phyloP scores from a whole-genome alignment of 2,797 vertebrate genomes.

The Fratercula arctica region DNA sequence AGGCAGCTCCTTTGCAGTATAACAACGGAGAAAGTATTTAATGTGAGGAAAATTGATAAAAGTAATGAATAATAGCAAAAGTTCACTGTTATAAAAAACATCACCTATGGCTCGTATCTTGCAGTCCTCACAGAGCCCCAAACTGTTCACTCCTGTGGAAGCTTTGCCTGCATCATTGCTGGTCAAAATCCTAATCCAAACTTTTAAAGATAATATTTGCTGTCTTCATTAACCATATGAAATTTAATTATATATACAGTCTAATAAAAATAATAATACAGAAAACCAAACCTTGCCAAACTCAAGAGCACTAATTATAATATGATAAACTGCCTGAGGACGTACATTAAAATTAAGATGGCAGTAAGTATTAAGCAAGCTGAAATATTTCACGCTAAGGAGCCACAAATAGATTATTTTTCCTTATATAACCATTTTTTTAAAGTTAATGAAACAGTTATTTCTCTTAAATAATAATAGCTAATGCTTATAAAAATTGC shows the following conservation, averaged over 20 bases:
- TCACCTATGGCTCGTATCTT: rapidly evolving
- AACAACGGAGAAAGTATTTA: not conserved
- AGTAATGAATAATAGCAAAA: not conserved
- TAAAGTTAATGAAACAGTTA: not conserved
- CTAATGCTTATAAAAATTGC: constrained; percentile 23
- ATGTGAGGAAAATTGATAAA: not conserved
- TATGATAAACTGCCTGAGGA: not conserved
- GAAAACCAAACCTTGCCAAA: not conserved
- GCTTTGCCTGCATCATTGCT: not conserved
- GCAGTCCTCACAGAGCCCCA: not conserved
- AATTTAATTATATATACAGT: not conserved
- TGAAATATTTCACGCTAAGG: not conserved
- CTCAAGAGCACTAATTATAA: not conserved
- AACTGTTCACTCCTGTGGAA: not conserved
- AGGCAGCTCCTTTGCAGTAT: not conserved
- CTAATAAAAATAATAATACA: not conserved
- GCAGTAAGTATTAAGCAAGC: constrained; percentile 16
- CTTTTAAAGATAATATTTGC: not conserved
- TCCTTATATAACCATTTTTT: not conserved
- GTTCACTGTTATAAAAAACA: not conserved
- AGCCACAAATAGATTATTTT: not conserved
- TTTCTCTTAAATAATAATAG: constrained; percentile 42
- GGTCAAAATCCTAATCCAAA: not conserved
- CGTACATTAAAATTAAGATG: constrained; percentile 5
- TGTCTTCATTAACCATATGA: not conserved